Evolutionary conservation across 2,113 vertebrate species (phyloP), one percentile per base, ranked within the genome.

Genomic region (Sebastes fasciatus): DNA sequence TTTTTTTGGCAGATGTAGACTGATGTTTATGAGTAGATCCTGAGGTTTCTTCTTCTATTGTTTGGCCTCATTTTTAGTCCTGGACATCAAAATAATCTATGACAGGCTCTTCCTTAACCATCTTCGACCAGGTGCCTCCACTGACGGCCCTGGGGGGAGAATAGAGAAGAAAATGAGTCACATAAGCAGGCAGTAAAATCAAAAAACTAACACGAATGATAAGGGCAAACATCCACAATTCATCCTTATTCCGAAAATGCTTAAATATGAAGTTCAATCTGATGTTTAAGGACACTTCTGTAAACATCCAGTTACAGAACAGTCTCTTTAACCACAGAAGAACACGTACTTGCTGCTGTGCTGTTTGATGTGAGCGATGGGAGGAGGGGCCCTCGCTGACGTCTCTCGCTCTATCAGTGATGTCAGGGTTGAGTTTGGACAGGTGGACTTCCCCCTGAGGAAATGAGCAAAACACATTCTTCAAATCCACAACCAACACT

Each of bases 41-140:
- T 80, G 75, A 85, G 70, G 55, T 45, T 69, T 86, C 8, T 34
- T 46, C 10, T 13, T 2, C 13, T 65, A 40, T 23, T 19, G 14
- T 54, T 17, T 19, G 67, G 63, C 8, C 40, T 69, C 9, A 12
- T 43, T 13, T 13, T 89, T 90, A 99, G 91, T 99, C 98, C 88
- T 99, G 98, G 78, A 99, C 98, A 88, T 99, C 98, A 91, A 99
- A 99, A 92, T 99, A 99, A 95, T 99, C 98, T 61, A 99, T 97
- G 17, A 96, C 54, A 0, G 97, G 95, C 77, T 99, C 97, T 69
- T 97, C 97, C 90, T 97, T 97, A 45, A 95, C 79, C 62, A 95
- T 92, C 91, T 96, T 98, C 17, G 96, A 96, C 92, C 96, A 94
- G 89, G 90, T 89, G 84, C 89, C 93, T 83, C 85, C 89, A 86